Evolutionary conservation across 1,140 invertebrate species (phyloP).

Genomic region (Bombus polaris): DNA sequence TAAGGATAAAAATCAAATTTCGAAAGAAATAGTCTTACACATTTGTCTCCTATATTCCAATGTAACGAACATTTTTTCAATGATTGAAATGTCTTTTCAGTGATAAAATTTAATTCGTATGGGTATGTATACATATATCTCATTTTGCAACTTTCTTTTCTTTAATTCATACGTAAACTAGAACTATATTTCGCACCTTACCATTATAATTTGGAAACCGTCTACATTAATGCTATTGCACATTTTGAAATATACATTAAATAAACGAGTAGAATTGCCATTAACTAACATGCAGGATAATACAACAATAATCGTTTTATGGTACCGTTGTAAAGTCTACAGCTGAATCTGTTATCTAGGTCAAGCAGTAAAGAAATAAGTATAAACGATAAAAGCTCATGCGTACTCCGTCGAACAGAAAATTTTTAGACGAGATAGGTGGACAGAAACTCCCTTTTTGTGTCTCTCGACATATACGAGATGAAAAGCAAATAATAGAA

Average conservation of each 20-base stretch:
- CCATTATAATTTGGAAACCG: not conserved
- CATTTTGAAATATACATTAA: not conserved
- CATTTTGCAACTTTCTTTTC: not conserved
- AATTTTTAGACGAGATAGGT: not conserved
- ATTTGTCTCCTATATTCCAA: too few relatives aligned
- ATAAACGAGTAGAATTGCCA: not conserved
- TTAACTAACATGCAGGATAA: not conserved
- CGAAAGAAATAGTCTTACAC: not conserved
- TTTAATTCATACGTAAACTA: not conserved
- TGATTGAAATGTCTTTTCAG: not conserved
- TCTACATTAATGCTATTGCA: not conserved
- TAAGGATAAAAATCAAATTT: not conserved
- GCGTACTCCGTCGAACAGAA: not conserved
- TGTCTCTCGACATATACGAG: not conserved
- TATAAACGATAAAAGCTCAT: constrained; percentile 13
- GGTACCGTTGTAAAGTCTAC: not conserved
- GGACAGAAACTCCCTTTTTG: not conserved
- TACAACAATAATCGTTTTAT: constrained; percentile 29
- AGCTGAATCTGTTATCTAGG: not conserved
- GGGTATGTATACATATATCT: too few relatives aligned
- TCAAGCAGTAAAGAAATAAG: constrained; percentile 28
- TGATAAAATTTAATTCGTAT: not conserved
- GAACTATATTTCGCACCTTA: not conserved
- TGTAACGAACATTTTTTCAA: not conserved
- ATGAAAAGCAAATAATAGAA: constrained; percentile 20